These are phyloP conservation scores for Graptemys geographica DNA, from an alignment of 2,797 vertebrate genomes.

Conservation along the genomic window DNA sequence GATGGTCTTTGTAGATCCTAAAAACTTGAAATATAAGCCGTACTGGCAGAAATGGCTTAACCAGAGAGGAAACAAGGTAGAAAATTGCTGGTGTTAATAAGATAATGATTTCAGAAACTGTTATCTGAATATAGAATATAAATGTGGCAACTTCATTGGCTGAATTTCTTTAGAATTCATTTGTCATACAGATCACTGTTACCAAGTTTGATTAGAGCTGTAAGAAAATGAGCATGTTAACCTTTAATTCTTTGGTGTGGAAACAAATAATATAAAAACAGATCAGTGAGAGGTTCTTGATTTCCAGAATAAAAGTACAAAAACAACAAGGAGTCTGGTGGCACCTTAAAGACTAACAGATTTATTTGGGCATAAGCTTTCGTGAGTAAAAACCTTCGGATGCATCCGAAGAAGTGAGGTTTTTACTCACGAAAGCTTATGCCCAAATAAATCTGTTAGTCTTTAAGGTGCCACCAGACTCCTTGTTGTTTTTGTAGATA, in stretches of 20 bases:
- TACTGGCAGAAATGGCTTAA: constrained; percentile 94
- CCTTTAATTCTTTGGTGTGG: not conserved
- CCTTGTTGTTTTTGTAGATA: too few relatives aligned
- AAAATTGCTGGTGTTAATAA: not conserved
- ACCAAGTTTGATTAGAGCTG: not conserved
- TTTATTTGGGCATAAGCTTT: too few relatives aligned
- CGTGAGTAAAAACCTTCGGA: too few relatives aligned
- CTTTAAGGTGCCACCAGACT: too few relatives aligned
- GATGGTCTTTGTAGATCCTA: constrained; percentile 98
- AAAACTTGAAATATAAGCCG: constrained; percentile 92
- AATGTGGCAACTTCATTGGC: not conserved
- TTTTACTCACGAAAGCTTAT: too few relatives aligned
- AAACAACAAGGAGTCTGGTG: too few relatives aligned
- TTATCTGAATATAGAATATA: not conserved
- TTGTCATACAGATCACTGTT: not conserved
- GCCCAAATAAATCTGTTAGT: too few relatives aligned
- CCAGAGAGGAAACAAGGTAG: constrained; percentile 84
- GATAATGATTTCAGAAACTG: not conserved
- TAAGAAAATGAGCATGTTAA: not conserved
- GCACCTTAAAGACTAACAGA: too few relatives aligned
- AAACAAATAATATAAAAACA: not conserved
- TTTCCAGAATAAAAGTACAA: not conserved
- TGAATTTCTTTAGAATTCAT: not conserved
- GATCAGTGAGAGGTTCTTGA: not conserved
- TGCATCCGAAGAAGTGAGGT: too few relatives aligned